These are phyloP conservation scores for Copsychus sechellarum DNA, from an alignment of 2,113 vertebrate genomes.

Conservation along the genomic window DNA sequence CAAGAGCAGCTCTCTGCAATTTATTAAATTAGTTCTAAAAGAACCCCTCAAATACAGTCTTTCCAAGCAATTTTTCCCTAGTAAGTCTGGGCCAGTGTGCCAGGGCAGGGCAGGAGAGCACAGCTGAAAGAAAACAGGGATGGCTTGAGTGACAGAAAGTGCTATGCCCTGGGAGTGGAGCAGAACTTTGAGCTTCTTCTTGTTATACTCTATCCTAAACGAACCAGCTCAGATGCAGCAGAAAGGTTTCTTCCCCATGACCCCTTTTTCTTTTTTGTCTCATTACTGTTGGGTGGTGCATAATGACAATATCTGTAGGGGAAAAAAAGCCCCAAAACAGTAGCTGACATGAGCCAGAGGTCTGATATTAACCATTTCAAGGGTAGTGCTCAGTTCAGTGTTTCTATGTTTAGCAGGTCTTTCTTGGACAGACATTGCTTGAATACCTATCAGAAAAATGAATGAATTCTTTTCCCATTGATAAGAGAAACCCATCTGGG, in stretches of 20 bases:
- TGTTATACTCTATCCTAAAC: not conserved
- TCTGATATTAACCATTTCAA: conserved; percentile 33
- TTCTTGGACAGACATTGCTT: not conserved
- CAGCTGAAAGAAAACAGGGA: not conserved
- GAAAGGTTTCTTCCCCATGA: not conserved
- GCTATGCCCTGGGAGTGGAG: not conserved
- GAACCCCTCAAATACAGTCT: not conserved
- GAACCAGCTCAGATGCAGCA: not conserved
- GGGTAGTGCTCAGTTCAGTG: not conserved
- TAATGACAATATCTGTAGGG: not conserved
- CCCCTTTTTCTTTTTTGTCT: not conserved
- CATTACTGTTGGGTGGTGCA: not conserved
- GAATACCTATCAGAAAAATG: not conserved
- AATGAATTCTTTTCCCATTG: not conserved
- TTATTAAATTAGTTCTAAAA: conserved; percentile 35
- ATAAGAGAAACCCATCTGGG: not conserved
- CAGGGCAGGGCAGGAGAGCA: not conserved
- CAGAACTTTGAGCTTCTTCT: not conserved
- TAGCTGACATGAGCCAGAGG: not conserved
- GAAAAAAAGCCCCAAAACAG: not conserved
- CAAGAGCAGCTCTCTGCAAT: not conserved
- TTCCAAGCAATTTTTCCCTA: not conserved
- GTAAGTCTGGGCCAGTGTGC: not conserved
- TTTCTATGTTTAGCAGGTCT: not conserved
- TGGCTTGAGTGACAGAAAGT: not conserved